phyloP scores from a whole-genome alignment of 2,888 invertebrate species.

The Synanthedon andrenaeformis region DNA sequence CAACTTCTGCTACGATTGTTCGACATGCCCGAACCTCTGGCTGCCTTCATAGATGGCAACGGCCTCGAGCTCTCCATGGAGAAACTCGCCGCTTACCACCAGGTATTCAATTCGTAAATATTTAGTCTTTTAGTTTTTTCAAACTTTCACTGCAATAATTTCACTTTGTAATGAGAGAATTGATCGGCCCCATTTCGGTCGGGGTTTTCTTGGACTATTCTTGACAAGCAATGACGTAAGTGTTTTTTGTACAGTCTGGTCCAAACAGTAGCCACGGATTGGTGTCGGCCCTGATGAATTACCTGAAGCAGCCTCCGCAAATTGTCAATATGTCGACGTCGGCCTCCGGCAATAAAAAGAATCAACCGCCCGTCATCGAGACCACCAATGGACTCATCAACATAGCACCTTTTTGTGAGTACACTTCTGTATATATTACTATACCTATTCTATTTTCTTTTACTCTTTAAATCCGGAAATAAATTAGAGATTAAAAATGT shows the following conservation, averaged over 20 bases:
- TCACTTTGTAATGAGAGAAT: too few relatives aligned
- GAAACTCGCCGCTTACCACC: constrained; percentile 81
- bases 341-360: constrained; percentile 47
- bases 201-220: too few relatives aligned
- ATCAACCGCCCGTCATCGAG: constrained; percentile 69
- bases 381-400: constrained; percentile 84
- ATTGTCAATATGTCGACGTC: constrained; percentile 65
- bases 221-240: too few relatives aligned
- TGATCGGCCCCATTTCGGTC: too few relatives aligned
- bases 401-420: constrained; percentile 87
- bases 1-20: constrained; percentile 85
- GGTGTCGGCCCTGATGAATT: constrained; percentile 75
- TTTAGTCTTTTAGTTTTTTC: neutral
- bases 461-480: neutral
- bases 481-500: neutral
- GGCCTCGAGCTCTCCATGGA: constrained; percentile 81
- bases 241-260: constrained; percentile 53
- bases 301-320: constrained; percentile 66
- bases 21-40: constrained; percentile 80
- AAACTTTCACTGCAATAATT: neutral
- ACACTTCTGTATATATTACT: neutral
- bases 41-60: constrained; percentile 80
- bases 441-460: neutral
- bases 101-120: constrained; percentile 26
- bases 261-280: constrained; percentile 77